A percentile compares a stretch with the other conserved stretches of the same genome.
Evolutionary conservation across 2,113 vertebrate genomes (phyloP).

Genomic region (Eretmodus cyanostictus): DNA sequence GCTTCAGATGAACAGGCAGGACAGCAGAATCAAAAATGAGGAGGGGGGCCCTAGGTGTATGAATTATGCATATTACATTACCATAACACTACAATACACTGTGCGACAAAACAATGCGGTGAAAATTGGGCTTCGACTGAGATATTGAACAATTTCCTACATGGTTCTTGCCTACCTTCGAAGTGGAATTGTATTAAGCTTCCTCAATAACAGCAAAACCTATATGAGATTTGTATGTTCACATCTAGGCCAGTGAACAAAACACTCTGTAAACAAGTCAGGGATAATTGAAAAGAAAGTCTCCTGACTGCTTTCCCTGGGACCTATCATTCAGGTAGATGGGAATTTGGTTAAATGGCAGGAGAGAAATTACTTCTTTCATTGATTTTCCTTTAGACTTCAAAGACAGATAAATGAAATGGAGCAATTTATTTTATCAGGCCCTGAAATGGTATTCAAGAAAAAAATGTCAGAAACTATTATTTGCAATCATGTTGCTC

Average conservation of each 20-base stretch:
- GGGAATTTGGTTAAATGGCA: slow-evolving; percentile 79
- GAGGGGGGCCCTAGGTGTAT: slow-evolving; percentile 73
- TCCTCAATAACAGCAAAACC: slow-evolving; percentile 76
- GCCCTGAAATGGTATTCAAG: slow-evolving; percentile 69
- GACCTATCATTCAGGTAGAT: slow-evolving; percentile 80
- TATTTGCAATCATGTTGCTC: slow-evolving; percentile 78
- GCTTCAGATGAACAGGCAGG: slow-evolving; percentile 83
- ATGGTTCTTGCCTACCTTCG: slow-evolving; percentile 88
- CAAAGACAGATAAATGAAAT: slow-evolving; percentile 85
- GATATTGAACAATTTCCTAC: slow-evolving; percentile 92
- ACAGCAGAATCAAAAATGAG: slow-evolving; percentile 79
- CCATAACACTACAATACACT: slow-evolving; percentile 75
- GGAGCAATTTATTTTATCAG: slow-evolving; percentile 78
- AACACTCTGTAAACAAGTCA: slow-evolving; percentile 87
- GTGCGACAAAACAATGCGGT: slow-evolving; percentile 72
- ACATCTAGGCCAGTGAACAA: slow-evolving; percentile 67
- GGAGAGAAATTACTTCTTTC: slow-evolving; percentile 89
- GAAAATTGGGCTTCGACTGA: slow-evolving; percentile 82
- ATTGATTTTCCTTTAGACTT: slow-evolving; percentile 88
- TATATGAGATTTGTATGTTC: slow-evolving; percentile 79
- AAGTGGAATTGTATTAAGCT: slow-evolving; percentile 90
- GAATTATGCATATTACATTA: slow-evolving; percentile 91
- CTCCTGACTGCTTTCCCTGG: slow-evolving; percentile 79
- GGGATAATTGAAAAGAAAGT: slow-evolving; percentile 91
- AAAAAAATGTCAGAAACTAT: slow-evolving; percentile 83